Base-by-base conservation (phyloP, 2,888 invertebrate species). In the Salpingus planirostris region DNA sequence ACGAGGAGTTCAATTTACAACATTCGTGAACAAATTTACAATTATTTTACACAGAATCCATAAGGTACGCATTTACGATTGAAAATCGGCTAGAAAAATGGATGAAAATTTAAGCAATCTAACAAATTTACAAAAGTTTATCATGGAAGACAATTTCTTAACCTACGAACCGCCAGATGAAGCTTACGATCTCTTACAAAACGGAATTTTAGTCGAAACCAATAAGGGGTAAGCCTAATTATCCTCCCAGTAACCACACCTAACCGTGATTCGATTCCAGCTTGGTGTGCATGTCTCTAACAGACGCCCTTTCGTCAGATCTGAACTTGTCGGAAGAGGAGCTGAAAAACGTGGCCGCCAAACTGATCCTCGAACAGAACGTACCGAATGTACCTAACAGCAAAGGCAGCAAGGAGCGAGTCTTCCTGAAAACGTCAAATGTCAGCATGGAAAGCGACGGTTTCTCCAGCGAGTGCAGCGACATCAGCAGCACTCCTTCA, bases 201-300 rank as follows among this genome's bases (percentile, higher is more conserved):
- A 67, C 54, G 67, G 66, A 29, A 66, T 67, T 48, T 47, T 67
- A 29, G 62, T 67, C 23, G 64, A 67, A 55, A 67, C 67, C 24
- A 60, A 54, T 38, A 64, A 61, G 54, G 66, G 67, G 66, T 66
- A 51, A 46, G 52, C 25, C 33, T 33, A 31, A 10, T 8, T n/a
- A 6, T 11, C n/a, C 13, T 14, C 2, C 10, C 2, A 6, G 12
- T 22, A 24, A 23, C 8, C n/a, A 13, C 14, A 10, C 11, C 24
- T 29, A 27, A 27, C 6, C 12, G n/a, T n/a, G 2, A 2, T 29
- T n/a, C 24, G n/a, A n/a, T 62, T 64, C 38, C 44, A 68, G 68
- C 24, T 48, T 68, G 33, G 58, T 67, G 22, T 67, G 67, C 48
- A 60, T 68, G 57, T 62, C 67, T 2, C 42, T 68, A 35, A 66